Evolutionary conservation across 1,140 invertebrate genomes (phyloP), one percentile per base, ranked within the genome.

Genomic region (Melipona quadrifasciata): DNA sequence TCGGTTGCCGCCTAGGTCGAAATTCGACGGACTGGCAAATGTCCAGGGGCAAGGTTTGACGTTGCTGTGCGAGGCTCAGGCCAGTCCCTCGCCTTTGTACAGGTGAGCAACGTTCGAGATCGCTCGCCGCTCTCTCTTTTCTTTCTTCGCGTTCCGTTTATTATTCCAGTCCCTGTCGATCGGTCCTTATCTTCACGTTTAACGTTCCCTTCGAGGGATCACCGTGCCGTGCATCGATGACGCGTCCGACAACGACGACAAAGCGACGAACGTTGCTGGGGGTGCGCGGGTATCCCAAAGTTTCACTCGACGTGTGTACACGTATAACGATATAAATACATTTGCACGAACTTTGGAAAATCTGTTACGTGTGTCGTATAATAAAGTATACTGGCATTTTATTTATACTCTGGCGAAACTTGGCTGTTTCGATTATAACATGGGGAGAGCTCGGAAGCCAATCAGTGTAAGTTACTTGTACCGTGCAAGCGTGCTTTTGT

Each of bases 41-140:
- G 24, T 78, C 16, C 61, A 91, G 64, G 91, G 90, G 24, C 90
- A 93, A 74, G 94, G 91, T 57, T 93, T 95, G 58, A 96, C 96
- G 82, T 92, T 96, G 67, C 94, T 96, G 55, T 96, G 96, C 92
- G 96, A 96, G 34, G 96, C 96, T 74, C 96, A 97, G 93, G 95
- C 95, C 11, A 96, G 94, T 93, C 96, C 96, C 61, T 92, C 95
- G 87, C 96, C 96, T 76, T 88, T 94, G 65, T 95, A 95, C 95
- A 96, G 96, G 96, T 96, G 95, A 94, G 92, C 87, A 84, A 85
- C 91, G 93, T 47, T 34, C 31, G 39, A 47, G 6, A 47, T 89
- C 93, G 12, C 8, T 27, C 24, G 31, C 34, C 8, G 21, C 6
- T 39, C 39, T 39, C 39, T 39, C 39, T 39, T 6, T 8, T 6